A percentile compares a stretch with the other conserved stretches of the same genome.
These are phyloP conservation scores for Zaprionus nigranus DNA, from an alignment of 1,140 invertebrate genomes.

Conservation along the genomic window DNA sequence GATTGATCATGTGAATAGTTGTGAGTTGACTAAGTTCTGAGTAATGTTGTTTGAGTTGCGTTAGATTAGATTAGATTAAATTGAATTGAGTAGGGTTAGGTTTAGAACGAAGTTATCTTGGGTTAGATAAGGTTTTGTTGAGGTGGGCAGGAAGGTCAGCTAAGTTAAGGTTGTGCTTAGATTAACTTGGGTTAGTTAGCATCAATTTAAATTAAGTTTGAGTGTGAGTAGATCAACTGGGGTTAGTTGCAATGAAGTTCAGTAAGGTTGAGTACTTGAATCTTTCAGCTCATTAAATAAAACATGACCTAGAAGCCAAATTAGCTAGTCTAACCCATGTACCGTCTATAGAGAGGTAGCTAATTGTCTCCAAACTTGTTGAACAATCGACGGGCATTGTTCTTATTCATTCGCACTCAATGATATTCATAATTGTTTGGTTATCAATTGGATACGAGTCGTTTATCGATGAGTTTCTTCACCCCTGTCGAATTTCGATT, in stretches of 20 bases:
- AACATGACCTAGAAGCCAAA: background rate
- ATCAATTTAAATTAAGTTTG: background rate
- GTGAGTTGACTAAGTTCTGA: background rate
- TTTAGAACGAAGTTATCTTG: background rate
- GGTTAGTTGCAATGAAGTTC: background rate
- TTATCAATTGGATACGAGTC: too few relatives aligned
- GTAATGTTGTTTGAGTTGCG: background rate
- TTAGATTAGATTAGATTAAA: background rate
- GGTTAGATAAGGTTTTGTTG: background rate
- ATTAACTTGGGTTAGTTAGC: background rate
- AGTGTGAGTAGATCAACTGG: background rate
- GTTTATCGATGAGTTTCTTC: background rate
- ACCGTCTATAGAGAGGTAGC: background rate
- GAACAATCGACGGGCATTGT: background rate
- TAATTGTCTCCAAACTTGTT: background rate
- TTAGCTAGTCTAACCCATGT: background rate
- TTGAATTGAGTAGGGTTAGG: background rate
- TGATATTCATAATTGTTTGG: background rate
- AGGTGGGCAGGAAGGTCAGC: background rate
- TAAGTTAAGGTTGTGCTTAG: background rate
- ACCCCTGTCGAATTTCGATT: conserved; percentile 5
- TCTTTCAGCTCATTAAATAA: background rate
- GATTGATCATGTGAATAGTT: background rate
- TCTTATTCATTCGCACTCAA: background rate
- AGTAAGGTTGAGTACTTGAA: background rate